Base-by-base conservation (phyloP, 2,797 vertebrate species). In the Emys orbicularis region DNA sequence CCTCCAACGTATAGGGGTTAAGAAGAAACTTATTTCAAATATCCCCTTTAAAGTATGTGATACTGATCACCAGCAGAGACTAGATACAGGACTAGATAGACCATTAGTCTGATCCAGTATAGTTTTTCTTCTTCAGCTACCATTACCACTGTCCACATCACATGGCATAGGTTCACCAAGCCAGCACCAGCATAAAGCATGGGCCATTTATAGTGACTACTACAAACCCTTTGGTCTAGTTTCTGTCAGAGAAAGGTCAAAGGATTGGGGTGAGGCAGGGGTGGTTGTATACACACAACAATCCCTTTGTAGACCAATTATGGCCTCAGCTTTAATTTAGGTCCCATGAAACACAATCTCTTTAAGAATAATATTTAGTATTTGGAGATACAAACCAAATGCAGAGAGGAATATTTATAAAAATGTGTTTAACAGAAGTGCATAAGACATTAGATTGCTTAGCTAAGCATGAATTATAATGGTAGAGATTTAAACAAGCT, bases 361-460 rank as follows among this genome's bases (percentile, higher is more conserved):
- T 86, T 93, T 80, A 89, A 84, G n/a, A 95, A 72, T n/a, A 27
- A 47, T 80, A 89, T 93, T 79, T 44, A 15, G 4, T 59, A 72
- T 57, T 72, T 72, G 77, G 79, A 84, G 81, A 76, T 72, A 47
- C 6, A 50, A 77, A 2, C 15, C 19, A 44, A 52, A 93, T 84
- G 53, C 29, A 53, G 86, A 80, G 23, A 86, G 8, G 59, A 79
- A 92, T 7, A 12, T 1, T 29, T 94, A 89, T 1, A 12, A 72
- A 80, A 81, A 11, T 19, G 5, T 6, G 3, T 3, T 1, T 54
- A 37, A 29, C 68, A 65, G 25, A 89, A 87, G 29, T 6, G 8
- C 19, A 44, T 19, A 19, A 4, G 10, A 84, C 16, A 19, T n/a
- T 65, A 68, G 34, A 37, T 65, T 68, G 18, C 54, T 19, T 37